Conservation (phyloP, 92 coral and sea anemone genomes). For the Zoanthus gigantus region DNA sequence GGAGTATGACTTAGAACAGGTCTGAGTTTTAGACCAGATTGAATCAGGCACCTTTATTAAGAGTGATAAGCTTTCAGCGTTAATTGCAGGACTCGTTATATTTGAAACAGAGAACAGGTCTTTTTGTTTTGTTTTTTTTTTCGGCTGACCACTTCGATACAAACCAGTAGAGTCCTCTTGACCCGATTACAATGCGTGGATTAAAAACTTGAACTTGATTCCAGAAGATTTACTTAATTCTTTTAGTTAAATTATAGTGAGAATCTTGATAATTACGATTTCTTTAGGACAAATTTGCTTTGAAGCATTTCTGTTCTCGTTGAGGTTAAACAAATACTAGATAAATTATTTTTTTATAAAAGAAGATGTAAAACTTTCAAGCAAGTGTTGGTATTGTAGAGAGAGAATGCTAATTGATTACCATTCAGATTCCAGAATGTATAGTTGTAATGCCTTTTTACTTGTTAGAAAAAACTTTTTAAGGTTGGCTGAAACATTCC, state of each 20-base stretch:
- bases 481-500: too few relatives aligned
- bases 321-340: background rate
- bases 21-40: background rate
- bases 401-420: too few relatives aligned
- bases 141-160: background rate
- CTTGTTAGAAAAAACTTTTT: too few relatives aligned
- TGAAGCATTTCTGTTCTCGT: background rate
- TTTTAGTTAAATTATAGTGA: background rate
- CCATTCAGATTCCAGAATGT: too few relatives aligned
- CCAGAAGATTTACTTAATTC: background rate
- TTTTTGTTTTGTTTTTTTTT: background rate
- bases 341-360: background rate
- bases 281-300: background rate
- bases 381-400: too few relatives aligned
- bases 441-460: too few relatives aligned
- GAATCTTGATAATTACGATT: background rate
- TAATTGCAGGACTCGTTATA: background rate
- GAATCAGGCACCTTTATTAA: background rate
- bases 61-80: background rate
- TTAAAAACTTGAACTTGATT: constrained; percentile 7
- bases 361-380: too few relatives aligned
- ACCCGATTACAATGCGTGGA: background rate
- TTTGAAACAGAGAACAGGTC: background rate
- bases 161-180: constrained; percentile 9
- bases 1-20: background rate